phyloP scores from a whole-genome alignment of 2,888 invertebrate genomes.

The Sarcophaga variegata region DNA sequence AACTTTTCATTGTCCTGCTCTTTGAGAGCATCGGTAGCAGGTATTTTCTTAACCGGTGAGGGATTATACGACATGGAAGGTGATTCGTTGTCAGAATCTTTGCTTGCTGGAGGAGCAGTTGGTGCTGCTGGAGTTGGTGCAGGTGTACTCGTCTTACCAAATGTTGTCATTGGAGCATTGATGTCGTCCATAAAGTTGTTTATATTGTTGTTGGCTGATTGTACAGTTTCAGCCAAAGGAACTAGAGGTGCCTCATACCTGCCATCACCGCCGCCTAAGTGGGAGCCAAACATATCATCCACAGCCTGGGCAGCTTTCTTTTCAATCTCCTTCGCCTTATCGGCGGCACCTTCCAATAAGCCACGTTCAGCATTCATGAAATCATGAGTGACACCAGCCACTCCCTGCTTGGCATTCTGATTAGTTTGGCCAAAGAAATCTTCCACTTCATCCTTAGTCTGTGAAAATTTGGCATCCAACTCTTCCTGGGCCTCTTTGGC shows the following conservation, averaged over 20 bases:
- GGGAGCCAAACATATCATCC: conserved; percentile 62
- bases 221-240: conserved; percentile 62
- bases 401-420: conserved; percentile 73
- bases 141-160: conserved; percentile 55
- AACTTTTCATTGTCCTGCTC: conserved; percentile 82
- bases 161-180: conserved; percentile 66
- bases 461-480: conserved; percentile 79
- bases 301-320: conserved; percentile 63
- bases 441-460: conserved; percentile 75
- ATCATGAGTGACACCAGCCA: conserved; percentile 76
- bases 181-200: conserved; percentile 67
- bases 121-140: conserved; percentile 26
- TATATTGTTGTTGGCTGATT: conserved; percentile 54
- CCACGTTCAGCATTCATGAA: conserved; percentile 79
- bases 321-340: conserved; percentile 50
- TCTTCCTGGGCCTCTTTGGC: conserved; percentile 78
- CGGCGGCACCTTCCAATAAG: conserved; percentile 63
- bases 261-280: conserved; percentile 49
- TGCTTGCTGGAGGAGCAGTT: conserved; percentile 70
- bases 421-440: conserved; percentile 73
- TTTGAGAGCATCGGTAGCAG: conserved; percentile 78
- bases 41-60: conserved; percentile 80
- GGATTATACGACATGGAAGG: conserved; percentile 80
- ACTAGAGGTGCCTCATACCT: conserved; percentile 63
- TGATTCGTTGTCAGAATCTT: conserved; percentile 80